These are phyloP conservation scores for Macaria liturata DNA, from an alignment of 2,888 invertebrate genomes.

Conservation along the genomic window DNA sequence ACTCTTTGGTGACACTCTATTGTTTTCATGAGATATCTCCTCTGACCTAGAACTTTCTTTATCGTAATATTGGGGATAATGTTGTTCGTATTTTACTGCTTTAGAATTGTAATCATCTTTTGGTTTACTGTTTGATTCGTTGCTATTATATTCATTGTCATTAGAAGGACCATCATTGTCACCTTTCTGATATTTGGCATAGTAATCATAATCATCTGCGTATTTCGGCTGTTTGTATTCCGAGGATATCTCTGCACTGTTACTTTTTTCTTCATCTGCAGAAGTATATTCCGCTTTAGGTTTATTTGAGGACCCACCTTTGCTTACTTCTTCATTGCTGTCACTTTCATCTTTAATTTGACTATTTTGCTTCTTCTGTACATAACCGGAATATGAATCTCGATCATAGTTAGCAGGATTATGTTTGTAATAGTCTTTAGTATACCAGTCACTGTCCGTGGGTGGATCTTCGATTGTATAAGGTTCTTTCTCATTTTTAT, in stretches of 20 bases:
- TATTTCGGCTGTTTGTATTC: constrained; percentile 3
- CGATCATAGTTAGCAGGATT: constrained; percentile 32
- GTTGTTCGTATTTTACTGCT: background rate
- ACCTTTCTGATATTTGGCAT: constrained; percentile 1
- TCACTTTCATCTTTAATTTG: constrained; percentile 5
- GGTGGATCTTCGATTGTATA: constrained; percentile 22
- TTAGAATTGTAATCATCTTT: background rate
- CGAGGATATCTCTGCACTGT: constrained; percentile 5
- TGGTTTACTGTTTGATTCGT: background rate
- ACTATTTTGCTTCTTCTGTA: constrained; percentile 10
- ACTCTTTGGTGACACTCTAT: constrained; percentile 16
- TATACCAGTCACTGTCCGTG: constrained; percentile 33
- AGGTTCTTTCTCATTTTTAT: constrained; percentile 14
- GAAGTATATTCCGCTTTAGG: background rate
- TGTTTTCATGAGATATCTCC: constrained; percentile 3
- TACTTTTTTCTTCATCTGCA: constrained; percentile 1
- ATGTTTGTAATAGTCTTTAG: constrained; percentile 29
- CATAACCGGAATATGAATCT: constrained; percentile 26
- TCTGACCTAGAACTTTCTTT: background rate
- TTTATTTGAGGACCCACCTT: constrained; percentile 3
- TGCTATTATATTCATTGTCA: background rate
- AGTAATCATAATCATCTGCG: constrained; percentile 1
- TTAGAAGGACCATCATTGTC: background rate
- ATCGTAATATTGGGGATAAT: constrained; percentile 1
- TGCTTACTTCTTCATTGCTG: constrained; percentile 13